phyloP scores from a whole-genome alignment of 1,140 invertebrate genomes.

The Pseudomyrmex flavicornis region DNA sequence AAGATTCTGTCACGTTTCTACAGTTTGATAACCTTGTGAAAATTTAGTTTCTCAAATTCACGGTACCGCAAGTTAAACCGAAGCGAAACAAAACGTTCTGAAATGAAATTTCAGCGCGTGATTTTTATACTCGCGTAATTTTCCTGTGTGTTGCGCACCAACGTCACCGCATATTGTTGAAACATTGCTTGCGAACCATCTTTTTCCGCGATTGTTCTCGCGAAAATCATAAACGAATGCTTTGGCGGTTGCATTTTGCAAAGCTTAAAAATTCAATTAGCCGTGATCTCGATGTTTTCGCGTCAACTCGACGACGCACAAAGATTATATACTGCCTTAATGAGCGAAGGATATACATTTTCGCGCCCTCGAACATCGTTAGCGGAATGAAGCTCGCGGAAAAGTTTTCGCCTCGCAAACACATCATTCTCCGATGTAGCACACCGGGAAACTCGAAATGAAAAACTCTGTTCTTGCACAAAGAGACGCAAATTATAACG shows the following conservation, averaged over 20 bases:
- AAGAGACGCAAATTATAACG: not conserved
- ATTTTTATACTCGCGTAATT: constrained; percentile 11
- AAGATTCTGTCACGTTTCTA: not conserved
- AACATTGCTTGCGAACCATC: not conserved
- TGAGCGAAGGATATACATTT: constrained; percentile 72
- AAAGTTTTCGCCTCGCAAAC: not conserved
- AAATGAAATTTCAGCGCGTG: not conserved
- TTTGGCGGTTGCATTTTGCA: constrained; percentile 29
- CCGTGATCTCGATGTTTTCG: constrained; percentile 69
- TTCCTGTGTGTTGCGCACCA: not conserved
- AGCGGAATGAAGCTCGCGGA: constrained; percentile 3
- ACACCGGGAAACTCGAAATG: not conserved
- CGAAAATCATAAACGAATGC: constrained; percentile 40
- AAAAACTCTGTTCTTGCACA: not conserved
- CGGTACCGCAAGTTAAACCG: not conserved
- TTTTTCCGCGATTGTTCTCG: not conserved
- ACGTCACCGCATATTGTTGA: not conserved
- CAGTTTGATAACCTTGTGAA: not conserved
- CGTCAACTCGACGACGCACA: constrained; percentile 40
- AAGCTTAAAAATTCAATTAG: constrained; percentile 76
- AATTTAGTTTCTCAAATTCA: not conserved
- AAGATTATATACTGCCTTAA: constrained; percentile 62
- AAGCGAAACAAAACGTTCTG: not conserved
- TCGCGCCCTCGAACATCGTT: constrained; percentile 42
- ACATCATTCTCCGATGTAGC: not conserved